These are phyloP conservation scores for Geotrupes spiniger DNA, from an alignment of 2,888 invertebrate species.

Conservation along the genomic window DNA sequence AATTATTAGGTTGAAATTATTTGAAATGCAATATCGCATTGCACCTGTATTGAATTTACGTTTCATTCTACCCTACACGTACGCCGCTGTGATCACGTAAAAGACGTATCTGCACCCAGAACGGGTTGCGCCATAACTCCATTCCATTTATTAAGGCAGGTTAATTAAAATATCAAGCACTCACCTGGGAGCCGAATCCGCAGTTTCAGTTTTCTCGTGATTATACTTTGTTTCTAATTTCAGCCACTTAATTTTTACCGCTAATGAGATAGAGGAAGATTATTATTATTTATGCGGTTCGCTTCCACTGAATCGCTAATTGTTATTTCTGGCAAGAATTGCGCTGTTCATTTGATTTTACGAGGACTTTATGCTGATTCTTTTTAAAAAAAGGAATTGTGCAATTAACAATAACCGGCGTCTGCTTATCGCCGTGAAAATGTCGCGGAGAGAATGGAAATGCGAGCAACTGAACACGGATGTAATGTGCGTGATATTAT, in stretches of 20 bases:
- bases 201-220: slow-evolving; percentile 43
- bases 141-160: slow-evolving; percentile 43
- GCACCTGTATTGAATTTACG: too few relatives aligned
- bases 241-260: slow-evolving; percentile 45
- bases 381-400: slow-evolving; percentile 11
- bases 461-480: too few relatives aligned
- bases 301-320: slow-evolving; percentile 40
- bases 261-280: slow-evolving; percentile 45
- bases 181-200: slow-evolving; percentile 43
- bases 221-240: slow-evolving; percentile 45
- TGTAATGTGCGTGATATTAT: too few relatives aligned
- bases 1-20: too few relatives aligned
- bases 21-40: too few relatives aligned
- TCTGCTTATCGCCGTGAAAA: too few relatives aligned
- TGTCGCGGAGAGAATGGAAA: too few relatives aligned
- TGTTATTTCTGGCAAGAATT: slow-evolving; percentile 42
- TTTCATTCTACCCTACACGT: too few relatives aligned
- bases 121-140: slow-evolving; percentile 40
- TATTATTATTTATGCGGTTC: slow-evolving; percentile 46
- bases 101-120: slow-evolving; percentile 12
- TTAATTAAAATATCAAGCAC: slow-evolving; percentile 49
- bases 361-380: slow-evolving; percentile 25
- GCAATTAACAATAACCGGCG: too few relatives aligned
- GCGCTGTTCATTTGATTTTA: slow-evolving; percentile 35
- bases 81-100: too few relatives aligned